Base-by-base conservation (phyloP, 2,888 invertebrate genomes). In the Plebejus argus region DNA sequence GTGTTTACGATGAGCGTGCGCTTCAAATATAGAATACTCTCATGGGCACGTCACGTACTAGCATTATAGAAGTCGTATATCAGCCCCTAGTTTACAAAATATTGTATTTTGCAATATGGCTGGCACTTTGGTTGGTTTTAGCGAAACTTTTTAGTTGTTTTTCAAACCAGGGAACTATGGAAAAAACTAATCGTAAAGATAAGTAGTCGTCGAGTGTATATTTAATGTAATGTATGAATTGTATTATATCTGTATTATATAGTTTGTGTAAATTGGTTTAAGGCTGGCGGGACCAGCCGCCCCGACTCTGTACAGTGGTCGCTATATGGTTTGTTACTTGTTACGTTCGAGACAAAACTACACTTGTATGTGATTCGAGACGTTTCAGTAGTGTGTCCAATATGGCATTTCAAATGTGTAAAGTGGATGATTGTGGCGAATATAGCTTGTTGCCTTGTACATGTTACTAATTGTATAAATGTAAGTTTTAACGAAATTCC, bases 221-320 rank as follows among this genome's bases (percentile, higher is more conserved):
- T 81, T 82, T 82, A 81, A 82, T 82, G 81, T 80, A 81, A 82
- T 81, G 81, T 80, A 80, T 80, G 81, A 81, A 81, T 81, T 90
- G 86, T 89, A 88, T 84, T 83, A 85, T 87, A 82, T 71, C 81
- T 90, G 90, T 91, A 89, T 88, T 86, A 88, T 90, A 90, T 91
- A 91, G 88, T 84, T 88, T 86, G 87, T 90, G 87, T 89, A 88
- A 86, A 85, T 83, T 84, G 83, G 83, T 78, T 81, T 77, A 78
- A 35, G 76, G 81, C 90, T 89, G 90, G 90, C 90, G 83, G 90
- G 89, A 82, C 89, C 90, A 90, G 89, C 83, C 82, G 76, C 74
- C 45, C 53, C 23, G 53, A 49, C 28, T 74, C 74, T 49, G 74
- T 49, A 49, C 53, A 49, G 49, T 28, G 33, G 74, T 53, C 74